Evolutionary conservation across 2,888 invertebrate species (phyloP).

Genomic region (Polymixis lichenea): DNA sequence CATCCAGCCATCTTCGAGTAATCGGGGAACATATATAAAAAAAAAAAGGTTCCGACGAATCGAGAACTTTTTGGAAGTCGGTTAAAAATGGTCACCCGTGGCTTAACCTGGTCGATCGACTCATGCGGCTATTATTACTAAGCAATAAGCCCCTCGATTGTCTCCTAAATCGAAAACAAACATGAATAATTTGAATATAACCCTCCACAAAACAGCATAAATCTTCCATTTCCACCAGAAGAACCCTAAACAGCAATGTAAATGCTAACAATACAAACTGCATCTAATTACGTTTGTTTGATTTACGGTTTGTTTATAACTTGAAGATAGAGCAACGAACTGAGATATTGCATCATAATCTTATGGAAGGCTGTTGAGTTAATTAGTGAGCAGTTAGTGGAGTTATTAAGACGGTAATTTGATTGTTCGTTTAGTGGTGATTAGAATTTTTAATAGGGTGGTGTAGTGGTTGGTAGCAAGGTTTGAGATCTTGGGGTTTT

Average conservation of each 20-base stretch:
- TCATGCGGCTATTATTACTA: too few species aligned
- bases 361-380: conserved; percentile 49
- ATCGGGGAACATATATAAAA: too few species aligned
- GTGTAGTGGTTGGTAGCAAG: conserved; percentile 8
- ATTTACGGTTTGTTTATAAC: conserved; percentile 64
- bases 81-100: too few species aligned
- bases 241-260: conserved; percentile 56
- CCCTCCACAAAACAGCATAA: conserved; percentile 23
- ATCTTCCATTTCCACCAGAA: conserved; percentile 13
- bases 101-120: too few species aligned
- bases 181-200: conserved; percentile 19
- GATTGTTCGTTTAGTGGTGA: conserved; percentile 39
- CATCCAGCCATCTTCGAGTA: too few species aligned
- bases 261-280: conserved; percentile 59
- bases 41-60: too few species aligned
- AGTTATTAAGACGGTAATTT: conserved; percentile 51
- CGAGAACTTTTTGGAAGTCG: too few species aligned
- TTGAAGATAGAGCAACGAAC: conserved; percentile 68
- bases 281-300: conserved; percentile 61
- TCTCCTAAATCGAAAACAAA: background rate
- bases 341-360: conserved; percentile 69
- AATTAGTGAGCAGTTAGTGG: conserved; percentile 50
- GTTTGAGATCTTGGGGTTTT: background rate
- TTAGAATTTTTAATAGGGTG: conserved; percentile 24
- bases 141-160: too few species aligned